These are phyloP conservation scores for Synanthedon tipuliformis DNA, from an alignment of 2,888 invertebrate genomes.

Conservation along the genomic window DNA sequence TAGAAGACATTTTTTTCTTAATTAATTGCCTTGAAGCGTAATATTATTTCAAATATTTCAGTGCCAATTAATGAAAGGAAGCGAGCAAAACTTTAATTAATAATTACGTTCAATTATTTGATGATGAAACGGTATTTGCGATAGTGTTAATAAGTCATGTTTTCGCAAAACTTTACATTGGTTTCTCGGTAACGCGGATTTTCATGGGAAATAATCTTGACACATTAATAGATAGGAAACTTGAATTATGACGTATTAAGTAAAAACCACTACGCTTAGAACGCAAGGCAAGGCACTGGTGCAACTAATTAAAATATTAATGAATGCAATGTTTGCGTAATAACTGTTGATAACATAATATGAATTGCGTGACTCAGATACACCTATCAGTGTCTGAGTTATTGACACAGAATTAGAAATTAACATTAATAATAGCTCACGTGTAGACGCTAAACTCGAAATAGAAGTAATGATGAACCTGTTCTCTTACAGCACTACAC, in stretches of 20 bases:
- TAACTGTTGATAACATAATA: constrained; percentile 5
- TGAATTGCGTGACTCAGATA: constrained; percentile 6
- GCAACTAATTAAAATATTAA: constrained; percentile 8
- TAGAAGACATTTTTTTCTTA: not conserved
- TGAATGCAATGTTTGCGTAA: constrained; percentile 7
- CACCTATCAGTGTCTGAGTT: not conserved
- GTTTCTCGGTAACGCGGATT: no score
- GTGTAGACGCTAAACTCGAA: not conserved
- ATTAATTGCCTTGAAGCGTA: not conserved
- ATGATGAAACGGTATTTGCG: constrained; percentile 13
- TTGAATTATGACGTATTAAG: not conserved
- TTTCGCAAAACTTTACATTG: constrained; percentile 3
- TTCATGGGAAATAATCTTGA: no score
- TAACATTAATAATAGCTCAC: not conserved
- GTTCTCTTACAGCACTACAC: no score
- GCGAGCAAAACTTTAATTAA: constrained; percentile 10
- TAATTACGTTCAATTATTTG: constrained; percentile 14
- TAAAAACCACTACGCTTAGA: constrained; percentile 4
- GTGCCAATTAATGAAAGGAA: constrained; percentile 12
- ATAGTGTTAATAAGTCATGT: constrained; percentile 6
- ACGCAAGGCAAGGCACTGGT: constrained; percentile 6
- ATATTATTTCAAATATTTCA: not conserved
- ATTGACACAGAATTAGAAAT: constrained; percentile 2
- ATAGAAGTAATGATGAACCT: not conserved
- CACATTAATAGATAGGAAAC: not conserved